A percentile compares a stretch with the other conserved stretches of the same genome.
These are phyloP conservation scores for Odontesthes bonariensis DNA, from an alignment of 2,113 vertebrate species.

Conservation along the genomic window DNA sequence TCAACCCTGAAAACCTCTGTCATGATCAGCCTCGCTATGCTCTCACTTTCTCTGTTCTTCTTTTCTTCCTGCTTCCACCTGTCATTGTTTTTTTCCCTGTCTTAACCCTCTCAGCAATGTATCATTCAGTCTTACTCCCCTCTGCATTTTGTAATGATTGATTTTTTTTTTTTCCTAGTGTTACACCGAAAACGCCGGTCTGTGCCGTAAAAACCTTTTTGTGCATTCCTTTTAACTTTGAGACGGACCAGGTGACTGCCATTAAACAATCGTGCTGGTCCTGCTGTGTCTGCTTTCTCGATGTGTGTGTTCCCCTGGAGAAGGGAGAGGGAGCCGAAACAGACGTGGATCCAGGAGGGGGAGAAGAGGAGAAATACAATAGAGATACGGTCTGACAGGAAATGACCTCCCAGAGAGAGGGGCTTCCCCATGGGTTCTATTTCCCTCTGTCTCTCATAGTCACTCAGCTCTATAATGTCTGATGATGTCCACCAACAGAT, in stretches of 20 bases:
- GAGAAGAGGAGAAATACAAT: constrained; percentile 2
- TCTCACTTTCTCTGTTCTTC: constrained; percentile 3
- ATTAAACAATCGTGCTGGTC: constrained; percentile 45
- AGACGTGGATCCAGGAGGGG: constrained; percentile 3
- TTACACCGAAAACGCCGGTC: neutral
- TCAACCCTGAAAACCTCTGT: constrained; percentile 41
- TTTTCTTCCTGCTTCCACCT: constrained; percentile 17
- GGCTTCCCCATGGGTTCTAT: constrained; percentile 64
- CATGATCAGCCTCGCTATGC: too few relatives aligned
- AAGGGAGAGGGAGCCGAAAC: constrained; percentile 1
- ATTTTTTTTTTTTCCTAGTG: neutral
- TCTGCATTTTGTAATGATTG: too few relatives aligned
- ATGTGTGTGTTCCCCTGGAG: constrained; percentile 63
- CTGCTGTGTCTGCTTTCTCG: constrained; percentile 46
- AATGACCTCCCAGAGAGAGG: constrained; percentile 67
- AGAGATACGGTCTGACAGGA: constrained; percentile 64
- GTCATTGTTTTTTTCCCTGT: neutral
- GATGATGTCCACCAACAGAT: constrained; percentile 56
- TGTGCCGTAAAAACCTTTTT: constrained; percentile 8
- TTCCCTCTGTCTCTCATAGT: constrained; percentile 50
- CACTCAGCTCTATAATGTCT: constrained; percentile 33
- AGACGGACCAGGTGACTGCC: constrained; percentile 38
- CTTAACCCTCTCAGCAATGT: neutral
- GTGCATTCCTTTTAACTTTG: constrained; percentile 23
- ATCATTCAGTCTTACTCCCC: neutral